phyloP scores from a whole-genome alignment of 2,797 vertebrate genomes.

The Otus scops region DNA sequence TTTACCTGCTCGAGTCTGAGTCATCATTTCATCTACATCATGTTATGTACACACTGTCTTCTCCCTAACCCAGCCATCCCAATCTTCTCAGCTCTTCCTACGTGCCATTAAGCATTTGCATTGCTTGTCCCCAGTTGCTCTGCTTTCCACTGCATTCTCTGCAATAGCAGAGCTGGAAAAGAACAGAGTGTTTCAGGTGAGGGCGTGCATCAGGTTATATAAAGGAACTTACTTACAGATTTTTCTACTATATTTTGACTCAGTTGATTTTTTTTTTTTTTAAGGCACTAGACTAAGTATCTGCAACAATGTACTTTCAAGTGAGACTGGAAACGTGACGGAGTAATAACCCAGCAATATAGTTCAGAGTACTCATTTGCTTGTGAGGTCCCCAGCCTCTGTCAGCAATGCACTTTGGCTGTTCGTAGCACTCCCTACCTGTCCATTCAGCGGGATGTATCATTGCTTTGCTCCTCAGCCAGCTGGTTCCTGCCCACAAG shows the following conservation, averaged over 20 bases:
- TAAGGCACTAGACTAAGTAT: neutral
- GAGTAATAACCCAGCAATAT: neutral
- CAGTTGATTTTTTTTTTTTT: neutral
- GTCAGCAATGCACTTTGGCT: neutral
- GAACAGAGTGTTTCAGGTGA: neutral
- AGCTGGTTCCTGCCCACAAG: neutral
- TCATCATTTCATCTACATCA: constrained; percentile 2
- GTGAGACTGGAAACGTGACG: neutral
- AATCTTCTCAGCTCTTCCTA: neutral
- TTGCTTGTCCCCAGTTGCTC: neutral
- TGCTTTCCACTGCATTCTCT: neutral
- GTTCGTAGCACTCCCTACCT: neutral
- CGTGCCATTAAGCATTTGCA: neutral
- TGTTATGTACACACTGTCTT: neutral
- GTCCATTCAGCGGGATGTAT: accelerated
- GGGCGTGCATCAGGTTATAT: neutral
- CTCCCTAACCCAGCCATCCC: neutral
- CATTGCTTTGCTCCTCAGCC: neutral
- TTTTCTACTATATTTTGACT: neutral
- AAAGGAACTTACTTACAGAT: neutral
- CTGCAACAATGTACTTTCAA: neutral
- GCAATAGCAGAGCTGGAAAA: neutral
- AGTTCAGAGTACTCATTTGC: neutral
- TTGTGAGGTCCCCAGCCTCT: neutral
- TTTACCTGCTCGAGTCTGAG: constrained; percentile 7